phyloP scores from a whole-genome alignment of 1,140 invertebrate species.

The Megathymus violae region DNA sequence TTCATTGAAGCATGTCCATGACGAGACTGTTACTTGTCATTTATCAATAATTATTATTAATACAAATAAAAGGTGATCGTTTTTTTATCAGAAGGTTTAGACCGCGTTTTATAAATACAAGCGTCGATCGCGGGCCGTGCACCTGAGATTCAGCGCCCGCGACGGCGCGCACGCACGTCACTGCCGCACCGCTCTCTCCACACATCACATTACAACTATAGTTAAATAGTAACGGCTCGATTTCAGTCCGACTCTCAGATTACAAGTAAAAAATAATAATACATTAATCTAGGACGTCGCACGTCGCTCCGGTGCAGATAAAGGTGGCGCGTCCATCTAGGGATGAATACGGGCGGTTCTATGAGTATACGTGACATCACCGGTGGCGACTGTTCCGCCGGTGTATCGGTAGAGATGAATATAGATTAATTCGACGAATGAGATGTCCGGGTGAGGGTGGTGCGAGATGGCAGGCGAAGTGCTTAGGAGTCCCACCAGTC shows the following conservation, averaged over 20 bases:
- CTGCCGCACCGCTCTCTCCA: constrained; percentile 61
- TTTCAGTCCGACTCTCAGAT: constrained; percentile 61
- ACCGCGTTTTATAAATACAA: not conserved
- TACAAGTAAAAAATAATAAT: constrained; percentile 38
- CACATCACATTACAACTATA: constrained; percentile 40
- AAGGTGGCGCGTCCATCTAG: constrained; percentile 9
- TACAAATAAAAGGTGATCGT: no score
- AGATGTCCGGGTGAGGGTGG: constrained; percentile 37
- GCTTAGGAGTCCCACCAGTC: constrained; percentile 77
- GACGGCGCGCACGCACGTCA: constrained; percentile 42
- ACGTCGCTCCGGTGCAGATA: constrained; percentile 20
- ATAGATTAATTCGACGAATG: constrained; percentile 22
- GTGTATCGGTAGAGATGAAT: constrained; percentile 4
- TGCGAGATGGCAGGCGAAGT: constrained; percentile 38
- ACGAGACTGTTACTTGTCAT: no score
- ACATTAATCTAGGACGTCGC: constrained; percentile 35
- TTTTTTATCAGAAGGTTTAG: no score
- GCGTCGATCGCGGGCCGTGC: constrained; percentile 42
- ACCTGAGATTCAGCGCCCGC: constrained; percentile 72
- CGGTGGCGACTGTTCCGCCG: constrained; percentile 4
- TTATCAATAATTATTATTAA: no score
- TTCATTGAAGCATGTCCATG: no score
- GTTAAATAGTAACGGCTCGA: constrained; percentile 58
- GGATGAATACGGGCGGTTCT: constrained; percentile 13
- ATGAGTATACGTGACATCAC: constrained; percentile 23